Evolutionary conservation across 2,888 invertebrate species (phyloP).

Genomic region (Leptinotarsa haldemani): DNA sequence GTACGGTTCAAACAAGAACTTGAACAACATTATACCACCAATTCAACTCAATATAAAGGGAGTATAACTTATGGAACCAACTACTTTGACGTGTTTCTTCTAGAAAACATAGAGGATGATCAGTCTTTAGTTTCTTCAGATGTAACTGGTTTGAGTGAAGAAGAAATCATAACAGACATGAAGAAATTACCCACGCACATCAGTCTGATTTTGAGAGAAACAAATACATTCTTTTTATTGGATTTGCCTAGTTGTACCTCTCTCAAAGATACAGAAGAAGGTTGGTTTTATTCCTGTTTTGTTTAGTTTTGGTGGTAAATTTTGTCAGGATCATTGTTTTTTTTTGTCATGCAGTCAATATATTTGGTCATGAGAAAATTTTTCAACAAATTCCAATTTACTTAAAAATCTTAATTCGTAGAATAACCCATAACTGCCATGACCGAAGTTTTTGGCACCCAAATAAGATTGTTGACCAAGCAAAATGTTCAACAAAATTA

Average conservation of each 20-base stretch:
- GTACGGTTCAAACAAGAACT: slow-evolving; percentile 37
- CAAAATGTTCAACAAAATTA: too few relatives aligned
- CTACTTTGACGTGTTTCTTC: slow-evolving; percentile 34
- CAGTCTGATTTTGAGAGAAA: slow-evolving; percentile 75
- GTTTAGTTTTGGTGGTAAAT: too few relatives aligned
- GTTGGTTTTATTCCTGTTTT: slow-evolving; percentile 39
- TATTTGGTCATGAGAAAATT: too few relatives aligned
- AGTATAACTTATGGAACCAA: slow-evolving; percentile 28
- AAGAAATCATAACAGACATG: slow-evolving; percentile 16
- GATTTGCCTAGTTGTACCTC: slow-evolving; percentile 75
- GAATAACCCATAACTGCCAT: too few relatives aligned
- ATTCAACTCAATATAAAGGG: slow-evolving; percentile 31
- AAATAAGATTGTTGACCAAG: too few relatives aligned
- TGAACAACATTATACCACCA: slow-evolving; percentile 22
- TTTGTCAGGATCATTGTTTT: too few relatives aligned
- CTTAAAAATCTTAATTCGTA: too few relatives aligned
- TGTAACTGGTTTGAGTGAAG: slow-evolving; percentile 11
- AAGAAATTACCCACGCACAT: slow-evolving; percentile 69
- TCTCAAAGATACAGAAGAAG: slow-evolving; percentile 71
- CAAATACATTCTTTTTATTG: slow-evolving; percentile 73
- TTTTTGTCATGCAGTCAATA: too few relatives aligned
- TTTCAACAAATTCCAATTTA: too few relatives aligned
- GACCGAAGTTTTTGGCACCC: too few relatives aligned
- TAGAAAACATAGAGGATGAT: slow-evolving; percentile 20
- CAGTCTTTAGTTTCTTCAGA: not conserved